Base-by-base conservation (phyloP, 1,140 invertebrate genomes). In the Dendrolimus punctatus region DNA sequence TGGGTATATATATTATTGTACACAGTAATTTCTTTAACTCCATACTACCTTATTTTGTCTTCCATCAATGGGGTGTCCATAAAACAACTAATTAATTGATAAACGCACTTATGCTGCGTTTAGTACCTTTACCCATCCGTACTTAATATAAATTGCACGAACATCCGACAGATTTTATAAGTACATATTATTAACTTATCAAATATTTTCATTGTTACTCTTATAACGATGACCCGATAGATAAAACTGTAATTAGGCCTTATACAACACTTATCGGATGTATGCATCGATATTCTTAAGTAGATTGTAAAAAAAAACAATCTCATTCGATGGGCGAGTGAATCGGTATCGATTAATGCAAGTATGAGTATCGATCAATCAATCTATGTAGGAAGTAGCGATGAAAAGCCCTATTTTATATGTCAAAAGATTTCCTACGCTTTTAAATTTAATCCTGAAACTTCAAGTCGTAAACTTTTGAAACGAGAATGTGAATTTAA, bases 201-300 rank as follows among this genome's bases (percentile, higher is more conserved):
- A 78, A 78, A 75, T 57, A 69, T 68, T 71, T 71, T 73, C 67
- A 72, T 77, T 76, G 60, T 76, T 72, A 60, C 58, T 65, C 57
- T 61, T 58, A 53, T 61, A 61, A 36, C 50, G 81, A 85, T 85
- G 81, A 76, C 76, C 78, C 60, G 63, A 8, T 6, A 73, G 81
- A 85, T 85, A 85, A 80, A 73, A 68, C 71, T 71, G 75, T 85
- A 85, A 85, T 85, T 85, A 85, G 77, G 64, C 69, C 68, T 66
- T 71, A 67, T 63, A 71, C 72, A 66, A 51, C 60, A 69, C 69
- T 78, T 81, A 84, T 82, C 80, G 63, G 58, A 73, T 76, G 72
- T 67, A 73, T 84, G 78, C 78, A 76, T 85, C 81, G 67, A 79
- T 76, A 76, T 75, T 80, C 77, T 60, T 75, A 75, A 80, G 65